phyloP scores from a whole-genome alignment of 1,140 invertebrate genomes.

The Pseudomyrmex gracilis region DNA sequence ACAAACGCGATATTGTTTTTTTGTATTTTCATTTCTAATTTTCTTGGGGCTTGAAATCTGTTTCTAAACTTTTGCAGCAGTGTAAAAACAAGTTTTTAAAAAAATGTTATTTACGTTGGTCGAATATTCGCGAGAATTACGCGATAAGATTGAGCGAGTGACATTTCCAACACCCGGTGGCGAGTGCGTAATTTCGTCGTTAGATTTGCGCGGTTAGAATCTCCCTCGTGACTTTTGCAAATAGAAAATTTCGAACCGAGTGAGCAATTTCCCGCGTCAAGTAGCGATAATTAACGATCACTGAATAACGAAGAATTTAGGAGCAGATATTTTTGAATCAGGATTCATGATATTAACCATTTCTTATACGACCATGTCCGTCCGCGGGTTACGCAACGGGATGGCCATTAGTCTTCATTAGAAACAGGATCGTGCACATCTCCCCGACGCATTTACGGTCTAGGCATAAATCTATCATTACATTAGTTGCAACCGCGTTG shows the following conservation, averaged over 20 bases:
- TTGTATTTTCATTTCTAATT: not conserved
- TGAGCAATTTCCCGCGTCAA: slow-evolving; percentile 14
- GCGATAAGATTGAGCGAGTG: not conserved
- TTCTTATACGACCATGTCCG: slow-evolving; percentile 24
- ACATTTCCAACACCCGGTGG: slow-evolving; percentile 24
- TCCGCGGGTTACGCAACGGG: slow-evolving; percentile 40
- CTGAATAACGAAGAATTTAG: slow-evolving; percentile 8
- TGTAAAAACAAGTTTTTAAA: not conserved
- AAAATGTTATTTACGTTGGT: not conserved
- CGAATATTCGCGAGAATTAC: not conserved
- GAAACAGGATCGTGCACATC: slow-evolving; percentile 23
- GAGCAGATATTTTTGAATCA: slow-evolving; percentile 39
- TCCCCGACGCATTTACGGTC: slow-evolving; percentile 31
- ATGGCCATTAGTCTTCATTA: slow-evolving; percentile 47
- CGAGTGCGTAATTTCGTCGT: slow-evolving; percentile 22
- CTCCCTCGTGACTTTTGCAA: slow-evolving; percentile 17
- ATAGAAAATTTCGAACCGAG: slow-evolving; percentile 22
- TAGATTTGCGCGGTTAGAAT: slow-evolving; percentile 32
- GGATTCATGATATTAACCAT: slow-evolving; percentile 48
- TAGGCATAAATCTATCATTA: slow-evolving; percentile 50
- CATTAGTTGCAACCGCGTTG: not conserved
- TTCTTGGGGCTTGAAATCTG: not conserved
- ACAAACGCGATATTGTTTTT: not conserved
- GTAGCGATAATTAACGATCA: slow-evolving; percentile 40
- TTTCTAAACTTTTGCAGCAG: not conserved